Base-by-base conservation (phyloP, 1,140 invertebrate genomes). In the Myzus persicae region DNA sequence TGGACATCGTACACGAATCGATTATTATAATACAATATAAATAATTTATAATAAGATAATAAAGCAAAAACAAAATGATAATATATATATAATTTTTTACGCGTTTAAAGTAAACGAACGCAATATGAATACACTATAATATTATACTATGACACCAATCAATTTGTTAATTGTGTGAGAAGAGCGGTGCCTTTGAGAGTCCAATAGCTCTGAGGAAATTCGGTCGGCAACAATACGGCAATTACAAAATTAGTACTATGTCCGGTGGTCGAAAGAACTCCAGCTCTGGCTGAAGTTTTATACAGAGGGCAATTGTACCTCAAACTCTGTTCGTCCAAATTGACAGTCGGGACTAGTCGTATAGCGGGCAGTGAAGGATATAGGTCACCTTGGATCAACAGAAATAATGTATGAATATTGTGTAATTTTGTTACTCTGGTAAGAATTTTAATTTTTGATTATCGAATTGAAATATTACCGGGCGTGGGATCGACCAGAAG, bases 241-340 rank as follows among this genome's bases (percentile, higher is more conserved):
- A 98, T 95, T 31, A 98, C 97, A 95, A 97, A 98, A 95, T 98
- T 98, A 14, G 97, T 98, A 3, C 97, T 98, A 95, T 98, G 96
- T 46, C 97, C 96, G 31, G 97, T 96, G 38, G 97, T 97, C 90
- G 97, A 97, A 93, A 98, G 94, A 38, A 96, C 96, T 93, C 97
- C 96, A 54, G 96, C 96, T 89, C 97, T 95, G 93, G 95, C 95
- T 94, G 96, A 95, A 0, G 97, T 98, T 95, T 98, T 98, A 95
- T 98, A 98, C 11, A 97, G 96, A 1, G 97, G 97, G 94, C 97
- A 97, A 93, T 96, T 95, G 94, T 97, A 98, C 18, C 91, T 82
- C 22, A 93, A 85, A 84, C 8, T 40, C 1, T 6, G 42, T 85
- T 85, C 91, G 18, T 93, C 46, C 24, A 93, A 54, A 31, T 96